Base-by-base conservation (phyloP, 2,797 vertebrate genomes). In the Philypnodon macrostomus region DNA sequence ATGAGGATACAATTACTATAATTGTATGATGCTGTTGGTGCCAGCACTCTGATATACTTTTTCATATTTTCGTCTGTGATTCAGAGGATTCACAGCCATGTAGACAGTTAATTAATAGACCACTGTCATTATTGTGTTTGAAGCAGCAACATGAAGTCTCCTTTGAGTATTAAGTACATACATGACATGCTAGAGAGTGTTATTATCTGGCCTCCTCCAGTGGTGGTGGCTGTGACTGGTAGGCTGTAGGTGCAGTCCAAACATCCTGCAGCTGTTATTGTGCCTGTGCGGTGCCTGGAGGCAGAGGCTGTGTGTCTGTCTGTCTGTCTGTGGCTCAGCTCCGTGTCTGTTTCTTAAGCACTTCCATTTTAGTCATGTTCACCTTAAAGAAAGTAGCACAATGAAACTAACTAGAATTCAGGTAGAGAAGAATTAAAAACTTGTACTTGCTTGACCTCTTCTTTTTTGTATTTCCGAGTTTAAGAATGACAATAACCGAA, bases 301-400 rank as follows among this genome's bases (percentile, higher is more conserved):
- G 31, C 40, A 16, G 3, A 21, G 10, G 47, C 41, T 40, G 14
- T 70, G 38, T 58, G 66, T 66, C 49, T 19, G 53, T 42, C 36
- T 55, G 80, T 81, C 77, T 81, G 75, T 83, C 82, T 85, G 67
- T 70, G 70, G 80, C 77, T 60, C 61, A 83, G 82, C 81, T 84
- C 87, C 86, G 63, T 58, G 71, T 87, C 81, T 85, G 71, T 51
- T 67, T 73, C 80, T 70, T 63, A 85, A 87, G 87, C 89, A 90
- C 88, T 89, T 90, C 89, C 85, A 87, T 90, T 82, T 75, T 84
- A 86, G 79, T 89, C 87, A 89, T 89, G 77, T 87, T 81, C 85
- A 86, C 86, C 83, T 88, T 88, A 85, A 87, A 87, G 76, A 89
- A 89, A 88, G 90, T 92, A 93, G 91, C 91, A 93, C 91, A 93